These are phyloP conservation scores for Phymorhynchus buccinoides DNA, from an alignment of 1,140 invertebrate species.

Conservation along the genomic window DNA sequence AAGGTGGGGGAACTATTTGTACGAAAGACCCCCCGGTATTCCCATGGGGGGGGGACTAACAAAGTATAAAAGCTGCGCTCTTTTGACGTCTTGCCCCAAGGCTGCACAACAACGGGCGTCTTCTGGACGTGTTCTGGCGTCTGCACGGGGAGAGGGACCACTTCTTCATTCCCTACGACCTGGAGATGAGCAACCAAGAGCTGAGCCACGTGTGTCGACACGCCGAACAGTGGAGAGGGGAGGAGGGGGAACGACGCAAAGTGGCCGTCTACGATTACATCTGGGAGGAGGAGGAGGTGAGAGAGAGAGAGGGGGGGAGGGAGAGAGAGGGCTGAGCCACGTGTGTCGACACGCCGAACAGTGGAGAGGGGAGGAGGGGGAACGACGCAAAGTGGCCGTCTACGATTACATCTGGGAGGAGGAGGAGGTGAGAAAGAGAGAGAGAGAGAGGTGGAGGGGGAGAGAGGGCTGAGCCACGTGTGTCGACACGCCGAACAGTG, in stretches of 20 bases:
- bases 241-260: conserved; percentile 69
- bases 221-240: conserved; percentile 69
- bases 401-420: conserved; percentile 72
- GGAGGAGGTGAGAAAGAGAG: conserved; percentile 60
- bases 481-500: conserved; percentile 65
- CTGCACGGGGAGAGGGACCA: conserved; percentile 67
- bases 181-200: conserved; percentile 70
- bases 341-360: conserved; percentile 65
- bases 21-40: too few relatives aligned
- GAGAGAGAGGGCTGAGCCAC: conserved; percentile 58
- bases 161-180: conserved; percentile 71
- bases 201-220: conserved; percentile 65
- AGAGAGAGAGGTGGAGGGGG: background rate
- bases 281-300: conserved; percentile 71
- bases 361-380: conserved; percentile 70
- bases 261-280: conserved; percentile 71
- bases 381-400: conserved; percentile 68
- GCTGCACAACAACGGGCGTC: conserved; percentile 71
- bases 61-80: too few relatives aligned
- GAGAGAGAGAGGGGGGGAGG: background rate
- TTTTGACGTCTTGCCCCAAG: conserved; percentile 46
- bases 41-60: too few relatives aligned
- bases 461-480: conserved; percentile 61
- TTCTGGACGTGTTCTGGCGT: conserved; percentile 71
- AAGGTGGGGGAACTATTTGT: too few relatives aligned